Evolutionary conservation across 2,888 invertebrate genomes (phyloP).

Genomic region (Athalia cordata): DNA sequence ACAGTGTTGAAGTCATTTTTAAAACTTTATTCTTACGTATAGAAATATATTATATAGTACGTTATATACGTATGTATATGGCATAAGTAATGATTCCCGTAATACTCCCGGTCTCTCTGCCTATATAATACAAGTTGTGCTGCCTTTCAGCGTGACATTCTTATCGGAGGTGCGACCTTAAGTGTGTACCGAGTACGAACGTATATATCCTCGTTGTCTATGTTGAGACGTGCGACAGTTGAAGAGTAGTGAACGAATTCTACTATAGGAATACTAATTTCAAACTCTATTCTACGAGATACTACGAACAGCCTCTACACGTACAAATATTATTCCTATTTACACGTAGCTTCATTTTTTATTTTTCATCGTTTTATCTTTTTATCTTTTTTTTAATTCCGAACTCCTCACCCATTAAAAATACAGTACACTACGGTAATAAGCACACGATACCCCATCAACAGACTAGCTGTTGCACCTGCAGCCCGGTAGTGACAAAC

Average conservation of each 20-base stretch:
- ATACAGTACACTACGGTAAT: background rate
- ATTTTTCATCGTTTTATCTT: no score
- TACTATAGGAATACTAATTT: background rate
- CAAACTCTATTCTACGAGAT: no score
- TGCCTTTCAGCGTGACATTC: constrained; percentile 37
- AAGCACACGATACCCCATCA: background rate
- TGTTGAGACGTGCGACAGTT: constrained; percentile 4
- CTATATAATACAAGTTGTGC: constrained; percentile 17
- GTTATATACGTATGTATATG: no score
- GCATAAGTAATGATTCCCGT: constrained; percentile 18
- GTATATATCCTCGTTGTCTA: background rate
- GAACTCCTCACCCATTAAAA: no score
- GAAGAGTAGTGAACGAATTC: constrained; percentile 25
- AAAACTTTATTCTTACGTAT: no score
- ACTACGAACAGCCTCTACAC: no score
- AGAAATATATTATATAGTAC: no score
- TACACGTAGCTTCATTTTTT: no score
- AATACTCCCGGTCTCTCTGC: constrained; percentile 24
- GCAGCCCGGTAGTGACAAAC: background rate
- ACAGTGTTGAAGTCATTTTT: no score
- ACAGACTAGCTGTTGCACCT: no score
- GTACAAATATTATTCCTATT: no score
- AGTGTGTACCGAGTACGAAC: constrained; percentile 6
- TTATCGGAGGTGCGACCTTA: constrained; percentile 35
- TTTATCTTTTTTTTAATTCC: no score